Conservation (phyloP, 2,113 vertebrate species). For the Poecilia latipinna region DNA sequence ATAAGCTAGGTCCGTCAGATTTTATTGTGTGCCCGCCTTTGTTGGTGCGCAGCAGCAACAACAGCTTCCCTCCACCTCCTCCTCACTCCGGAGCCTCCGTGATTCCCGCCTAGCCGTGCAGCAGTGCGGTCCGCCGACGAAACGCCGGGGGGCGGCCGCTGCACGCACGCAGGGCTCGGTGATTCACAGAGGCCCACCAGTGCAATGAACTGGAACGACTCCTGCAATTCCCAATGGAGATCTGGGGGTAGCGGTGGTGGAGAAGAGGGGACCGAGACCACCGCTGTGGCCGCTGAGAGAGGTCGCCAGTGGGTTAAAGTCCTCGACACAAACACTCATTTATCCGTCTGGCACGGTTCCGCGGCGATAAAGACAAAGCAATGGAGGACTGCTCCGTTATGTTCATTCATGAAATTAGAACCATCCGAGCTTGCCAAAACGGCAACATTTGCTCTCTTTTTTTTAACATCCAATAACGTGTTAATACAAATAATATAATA, state of each 20-base stretch:
- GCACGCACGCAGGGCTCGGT: conserved; percentile 72
- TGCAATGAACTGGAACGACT: conserved; percentile 67
- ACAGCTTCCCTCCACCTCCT: conserved; percentile 7
- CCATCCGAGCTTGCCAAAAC: neutral
- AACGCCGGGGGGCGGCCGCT: conserved; percentile 74
- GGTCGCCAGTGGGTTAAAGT: conserved; percentile 61
- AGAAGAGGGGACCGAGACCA: conserved; percentile 47
- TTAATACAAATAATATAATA: neutral
- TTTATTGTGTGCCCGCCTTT: conserved; percentile 72
- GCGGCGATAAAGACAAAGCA: conserved; percentile 42
- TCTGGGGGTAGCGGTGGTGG: conserved; percentile 2
- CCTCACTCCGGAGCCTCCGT: conserved; percentile 17
- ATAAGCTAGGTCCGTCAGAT: conserved; percentile 30
- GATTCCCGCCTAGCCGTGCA: conserved; percentile 16
- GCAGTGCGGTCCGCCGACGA: conserved; percentile 50
- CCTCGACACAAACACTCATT: conserved; percentile 46
- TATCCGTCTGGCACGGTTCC: conserved; percentile 52
- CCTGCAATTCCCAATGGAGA: conserved; percentile 47
- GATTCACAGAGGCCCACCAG: conserved; percentile 78
- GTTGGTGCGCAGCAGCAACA: conserved; percentile 51
- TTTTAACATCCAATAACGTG: neutral
- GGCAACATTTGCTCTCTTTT: neutral
- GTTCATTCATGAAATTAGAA: neutral
- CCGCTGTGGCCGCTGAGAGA: conserved; percentile 51
- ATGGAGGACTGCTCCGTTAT: neutral